These are phyloP conservation scores for Amphipyra tragopoginis DNA, from an alignment of 2,888 invertebrate genomes.

Conservation along the genomic window DNA sequence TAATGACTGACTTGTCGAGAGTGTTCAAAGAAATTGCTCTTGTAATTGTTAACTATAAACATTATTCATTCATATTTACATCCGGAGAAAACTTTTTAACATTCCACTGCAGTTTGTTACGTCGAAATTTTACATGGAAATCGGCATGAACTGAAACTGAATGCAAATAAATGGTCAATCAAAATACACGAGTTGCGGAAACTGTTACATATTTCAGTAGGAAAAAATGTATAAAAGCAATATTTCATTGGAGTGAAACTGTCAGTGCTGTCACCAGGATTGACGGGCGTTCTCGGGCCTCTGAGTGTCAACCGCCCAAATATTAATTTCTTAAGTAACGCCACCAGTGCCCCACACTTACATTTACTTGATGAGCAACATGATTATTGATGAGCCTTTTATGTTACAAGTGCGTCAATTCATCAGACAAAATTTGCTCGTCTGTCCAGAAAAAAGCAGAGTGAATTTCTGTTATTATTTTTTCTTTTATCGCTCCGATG, in stretches of 20 bases:
- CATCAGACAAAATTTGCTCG: conserved; percentile 67
- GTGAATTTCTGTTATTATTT: conserved; percentile 59
- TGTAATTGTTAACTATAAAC: conserved; percentile 41
- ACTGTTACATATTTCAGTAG: conserved; percentile 45
- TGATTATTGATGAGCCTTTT: conserved; percentile 77
- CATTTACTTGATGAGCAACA: conserved; percentile 78
- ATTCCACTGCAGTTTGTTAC: conserved; percentile 21
- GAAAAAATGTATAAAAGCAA: conserved; percentile 48
- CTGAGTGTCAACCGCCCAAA: conserved; percentile 62
- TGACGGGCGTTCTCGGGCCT: conserved; percentile 50
- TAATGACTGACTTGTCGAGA: conserved; percentile 52
- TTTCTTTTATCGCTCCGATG: conserved; percentile 38
- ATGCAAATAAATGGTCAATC: conserved; percentile 54
- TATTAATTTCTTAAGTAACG: conserved; percentile 82
- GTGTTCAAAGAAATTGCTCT: conserved; percentile 48
- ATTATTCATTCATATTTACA: conserved; percentile 41
- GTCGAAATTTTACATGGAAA: conserved; percentile 18
- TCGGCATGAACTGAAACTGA: conserved; percentile 22
- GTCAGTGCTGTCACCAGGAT: conserved; percentile 52
- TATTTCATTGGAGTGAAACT: conserved; percentile 50
- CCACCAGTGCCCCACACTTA: conserved; percentile 65
- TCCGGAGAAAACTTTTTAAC: conserved; percentile 26
- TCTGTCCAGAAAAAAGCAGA: conserved; percentile 60
- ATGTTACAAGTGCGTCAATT: conserved; percentile 65
- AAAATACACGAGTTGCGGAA: conserved; percentile 46